Evolutionary conservation across 2,113 vertebrate genomes (phyloP).

Genomic region (Lipotes vexillifer): DNA sequence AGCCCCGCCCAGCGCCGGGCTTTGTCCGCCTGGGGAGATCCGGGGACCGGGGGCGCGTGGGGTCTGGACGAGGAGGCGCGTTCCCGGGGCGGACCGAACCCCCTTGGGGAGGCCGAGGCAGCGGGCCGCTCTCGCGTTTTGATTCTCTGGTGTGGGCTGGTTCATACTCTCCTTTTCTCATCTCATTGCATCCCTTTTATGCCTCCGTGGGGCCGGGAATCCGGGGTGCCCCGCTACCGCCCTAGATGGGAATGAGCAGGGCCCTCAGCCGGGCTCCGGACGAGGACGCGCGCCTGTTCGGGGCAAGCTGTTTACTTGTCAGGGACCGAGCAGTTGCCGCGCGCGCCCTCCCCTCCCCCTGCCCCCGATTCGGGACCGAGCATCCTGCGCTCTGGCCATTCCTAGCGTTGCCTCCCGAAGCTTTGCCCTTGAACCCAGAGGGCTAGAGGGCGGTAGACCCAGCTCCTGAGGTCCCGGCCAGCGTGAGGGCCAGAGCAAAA

Average conservation of each 20-base stretch:
- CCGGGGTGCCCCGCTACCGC: neutral
- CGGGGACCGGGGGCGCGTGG: neutral
- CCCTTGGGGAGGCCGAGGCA: neutral
- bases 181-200: neutral
- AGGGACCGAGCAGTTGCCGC: neutral
- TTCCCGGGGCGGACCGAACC: neutral
- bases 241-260: neutral
- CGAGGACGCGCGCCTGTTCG: neutral
- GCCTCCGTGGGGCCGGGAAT: neutral
- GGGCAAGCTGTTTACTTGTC: conserved; percentile 54
- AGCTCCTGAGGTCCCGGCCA: neutral
- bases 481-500: neutral
- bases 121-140: neutral
- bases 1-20: conserved; percentile 26
- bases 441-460: neutral
- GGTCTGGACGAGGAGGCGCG: neutral
- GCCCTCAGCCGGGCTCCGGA: neutral
- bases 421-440: conserved; percentile 55
- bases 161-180: neutral
- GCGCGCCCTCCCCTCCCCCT: conserved; percentile 19
- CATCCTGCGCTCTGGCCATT: neutral
- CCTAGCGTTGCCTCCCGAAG: neutral
- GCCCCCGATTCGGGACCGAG: conserved; percentile 12
- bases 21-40: conserved; percentile 36
- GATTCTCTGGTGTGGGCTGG: neutral